A percentile compares a stretch with the other conserved stretches of the same genome.
Conservation (phyloP, 2,888 invertebrate genomes). For the Drosophila anomelani region DNA sequence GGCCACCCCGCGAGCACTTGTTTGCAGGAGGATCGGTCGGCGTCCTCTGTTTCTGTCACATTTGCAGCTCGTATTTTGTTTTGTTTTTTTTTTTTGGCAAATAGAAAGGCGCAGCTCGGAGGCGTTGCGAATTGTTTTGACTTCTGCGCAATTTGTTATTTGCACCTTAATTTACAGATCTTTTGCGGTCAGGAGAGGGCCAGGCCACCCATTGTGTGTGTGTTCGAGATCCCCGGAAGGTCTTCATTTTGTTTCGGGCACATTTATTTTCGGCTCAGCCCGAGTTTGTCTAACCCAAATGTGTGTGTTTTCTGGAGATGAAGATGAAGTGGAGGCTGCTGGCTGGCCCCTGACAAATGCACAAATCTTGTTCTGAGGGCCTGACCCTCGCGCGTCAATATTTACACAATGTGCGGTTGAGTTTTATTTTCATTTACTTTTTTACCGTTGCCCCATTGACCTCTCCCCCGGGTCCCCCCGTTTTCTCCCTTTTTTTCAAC, state of each 20-base stretch:
- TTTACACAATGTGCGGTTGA: conserved; percentile 53
- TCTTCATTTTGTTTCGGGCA: conserved; percentile 41
- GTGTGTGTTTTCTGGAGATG: conserved; percentile 32
- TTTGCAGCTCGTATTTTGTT: conserved; percentile 41
- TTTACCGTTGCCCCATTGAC: conserved; percentile 55
- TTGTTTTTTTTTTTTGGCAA: conserved; percentile 25
- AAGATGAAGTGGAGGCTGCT: conserved; percentile 1
- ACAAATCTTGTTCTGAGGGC: conserved; percentile 72
- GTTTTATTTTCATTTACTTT: conserved; percentile 44
- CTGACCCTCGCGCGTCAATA: conserved; percentile 76
- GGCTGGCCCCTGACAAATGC: conserved; percentile 62
- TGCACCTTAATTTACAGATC: conserved; percentile 78
- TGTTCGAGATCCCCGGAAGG: conserved; percentile 25
- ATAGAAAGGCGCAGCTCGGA: conserved; percentile 45
- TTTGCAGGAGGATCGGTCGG: background rate
- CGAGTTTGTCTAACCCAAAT: conserved; percentile 43
- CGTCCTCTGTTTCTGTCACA: conserved; percentile 38
- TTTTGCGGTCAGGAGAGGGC: conserved; percentile 66
- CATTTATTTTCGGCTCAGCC: conserved; percentile 17
- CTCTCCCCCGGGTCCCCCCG: conserved; percentile 20
- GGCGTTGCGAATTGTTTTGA: conserved; percentile 52
- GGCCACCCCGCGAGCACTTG: conserved; percentile 33
- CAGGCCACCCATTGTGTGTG: conserved; percentile 24
- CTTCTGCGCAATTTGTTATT: conserved; percentile 61
- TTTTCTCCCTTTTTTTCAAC: conserved; percentile 33